Base-by-base conservation (phyloP, 2,888 invertebrate species). In the Metalampra italica region DNA sequence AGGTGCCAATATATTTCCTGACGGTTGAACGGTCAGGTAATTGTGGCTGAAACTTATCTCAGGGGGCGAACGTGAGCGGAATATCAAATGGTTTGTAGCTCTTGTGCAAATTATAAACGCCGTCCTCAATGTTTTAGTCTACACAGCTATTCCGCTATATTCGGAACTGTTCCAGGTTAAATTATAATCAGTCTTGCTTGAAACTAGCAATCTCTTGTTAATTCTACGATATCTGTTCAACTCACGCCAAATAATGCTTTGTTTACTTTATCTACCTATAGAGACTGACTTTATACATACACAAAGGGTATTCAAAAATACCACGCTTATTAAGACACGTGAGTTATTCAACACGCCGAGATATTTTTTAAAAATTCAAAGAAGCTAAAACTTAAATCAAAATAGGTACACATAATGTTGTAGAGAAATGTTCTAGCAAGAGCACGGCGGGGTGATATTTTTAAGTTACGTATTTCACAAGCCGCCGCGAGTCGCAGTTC, bases 1-100 rank as follows among this genome's bases (percentile, higher is more conserved):
- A 84, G 82, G 81, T 82, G 85, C 84, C 85, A 86, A 87, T 85
- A 86, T 86, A 85, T 87, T 84, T 85, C 75, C 85, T 84, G 82
- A 79, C 81, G 85, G 74, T 76, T 82, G 83, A 84, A 78, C 85
- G 84, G 82, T 81, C 85, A 81, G 84, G 85, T 87, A 84, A 84
- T 87, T 87, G 85, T 84, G 84, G 84, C 72, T 82, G 83, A 82
- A 85, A 85, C 84, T 86, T 87, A 86, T 86, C 86, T 86, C 78
- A 75, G 78, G 76, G 71, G 78, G 77, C 70, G 73, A 65, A 79
- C 85, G 85, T 86, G 85, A 80, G 72, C 71, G 55, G 85, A 85
- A 85, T 86, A 78, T 73, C 66, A 78, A 82, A 72, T 65, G 67
- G 71, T 66, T 68, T 67, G 67, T 69, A 68, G 73, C 65, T 74